phyloP scores from a whole-genome alignment of 2,113 vertebrate species.

The Bombycilla garrulus region DNA sequence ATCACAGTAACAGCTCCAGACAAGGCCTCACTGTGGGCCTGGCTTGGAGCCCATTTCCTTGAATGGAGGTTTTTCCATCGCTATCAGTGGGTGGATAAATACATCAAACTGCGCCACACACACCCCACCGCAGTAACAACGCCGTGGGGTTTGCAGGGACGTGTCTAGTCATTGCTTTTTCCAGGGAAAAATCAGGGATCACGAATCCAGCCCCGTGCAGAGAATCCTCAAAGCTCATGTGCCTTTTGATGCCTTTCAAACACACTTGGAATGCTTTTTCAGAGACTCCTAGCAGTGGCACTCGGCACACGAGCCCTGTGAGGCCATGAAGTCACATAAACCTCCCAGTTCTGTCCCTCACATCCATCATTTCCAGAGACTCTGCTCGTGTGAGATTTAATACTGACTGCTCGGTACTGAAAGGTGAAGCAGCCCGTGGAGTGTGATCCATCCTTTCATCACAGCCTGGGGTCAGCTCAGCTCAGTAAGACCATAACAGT shows the following conservation, averaged over 20 bases:
- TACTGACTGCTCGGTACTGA: neutral
- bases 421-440: neutral
- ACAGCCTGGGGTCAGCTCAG: neutral
- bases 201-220: neutral
- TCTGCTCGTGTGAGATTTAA: neutral
- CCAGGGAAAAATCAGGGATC: neutral
- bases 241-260: neutral
- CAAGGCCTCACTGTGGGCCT: conserved; percentile 36
- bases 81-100: neutral
- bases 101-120: neutral
- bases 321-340: neutral
- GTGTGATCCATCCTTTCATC: neutral
- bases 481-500: neutral
- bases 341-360: neutral
- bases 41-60: neutral
- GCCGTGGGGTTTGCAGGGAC: neutral
- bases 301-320: neutral
- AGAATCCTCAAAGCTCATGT: neutral
- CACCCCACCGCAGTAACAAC: neutral
- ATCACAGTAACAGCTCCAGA: conserved; percentile 23
- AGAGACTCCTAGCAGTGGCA: neutral
- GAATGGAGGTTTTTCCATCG: neutral
- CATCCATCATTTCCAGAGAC: neutral
- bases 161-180: neutral
- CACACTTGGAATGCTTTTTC: neutral